Conservation (phyloP, 2,797 vertebrate species). For the Garrulus glandarius region DNA sequence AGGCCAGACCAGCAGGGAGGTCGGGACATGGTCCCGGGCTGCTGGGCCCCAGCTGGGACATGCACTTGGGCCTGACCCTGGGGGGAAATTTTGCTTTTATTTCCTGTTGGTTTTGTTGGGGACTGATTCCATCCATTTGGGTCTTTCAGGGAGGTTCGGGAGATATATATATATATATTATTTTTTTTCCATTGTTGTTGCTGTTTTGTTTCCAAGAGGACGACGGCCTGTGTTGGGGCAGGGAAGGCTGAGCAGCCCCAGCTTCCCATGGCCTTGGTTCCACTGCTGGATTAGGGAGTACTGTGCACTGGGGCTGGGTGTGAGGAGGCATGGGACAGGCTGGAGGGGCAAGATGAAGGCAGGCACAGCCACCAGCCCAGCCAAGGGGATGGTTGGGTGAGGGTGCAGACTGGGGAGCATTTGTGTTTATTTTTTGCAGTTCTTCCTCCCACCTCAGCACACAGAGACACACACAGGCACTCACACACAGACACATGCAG, state of each 20-base stretch:
- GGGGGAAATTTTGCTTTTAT: background rate
- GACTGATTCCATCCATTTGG: background rate
- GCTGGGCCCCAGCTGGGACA: background rate
- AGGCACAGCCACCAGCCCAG: background rate
- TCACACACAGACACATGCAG: background rate
- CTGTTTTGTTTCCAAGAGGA: conserved; percentile 51
- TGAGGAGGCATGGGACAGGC: background rate
- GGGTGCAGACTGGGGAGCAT: fast-evolving
- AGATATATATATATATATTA: conserved; percentile 8
- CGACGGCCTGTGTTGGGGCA: background rate
- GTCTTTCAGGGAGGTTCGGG: conserved; percentile 23
- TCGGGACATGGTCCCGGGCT: background rate
- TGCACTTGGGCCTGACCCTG: conserved; percentile 3
- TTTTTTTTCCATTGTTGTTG: conserved; percentile 6
- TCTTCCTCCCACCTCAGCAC: background rate
- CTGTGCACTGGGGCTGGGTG: fast-evolving
- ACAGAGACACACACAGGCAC: background rate
- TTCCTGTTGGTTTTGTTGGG: background rate
- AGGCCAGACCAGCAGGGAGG: conserved; percentile 33
- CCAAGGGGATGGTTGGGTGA: background rate
- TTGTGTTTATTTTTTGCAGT: background rate
- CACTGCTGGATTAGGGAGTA: fast-evolving
- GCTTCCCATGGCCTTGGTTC: background rate
- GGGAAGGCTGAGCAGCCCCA: background rate
- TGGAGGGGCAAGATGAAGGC: background rate